Conservation (phyloP, 2,888 invertebrate genomes). For the Aethes cnicana region DNA sequence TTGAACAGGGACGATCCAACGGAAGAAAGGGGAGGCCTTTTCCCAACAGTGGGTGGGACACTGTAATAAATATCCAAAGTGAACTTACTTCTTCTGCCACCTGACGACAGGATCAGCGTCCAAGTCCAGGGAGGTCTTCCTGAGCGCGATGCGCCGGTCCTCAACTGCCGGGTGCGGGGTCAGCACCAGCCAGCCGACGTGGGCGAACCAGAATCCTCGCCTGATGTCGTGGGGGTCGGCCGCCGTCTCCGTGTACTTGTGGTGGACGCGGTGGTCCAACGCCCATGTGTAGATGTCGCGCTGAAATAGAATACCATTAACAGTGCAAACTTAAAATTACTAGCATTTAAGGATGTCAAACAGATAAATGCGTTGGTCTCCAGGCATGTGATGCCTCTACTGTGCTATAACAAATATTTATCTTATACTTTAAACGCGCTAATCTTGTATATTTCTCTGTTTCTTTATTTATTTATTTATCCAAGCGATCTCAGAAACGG, state of each 20-base stretch:
- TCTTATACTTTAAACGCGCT: too few relatives aligned
- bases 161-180: constrained; percentile 92
- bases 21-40: too few relatives aligned
- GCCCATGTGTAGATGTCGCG: constrained; percentile 93
- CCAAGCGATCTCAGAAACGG: too few relatives aligned
- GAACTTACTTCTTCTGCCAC: constrained; percentile 86
- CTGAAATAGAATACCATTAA: constrained; percentile 65
- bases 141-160: constrained; percentile 82
- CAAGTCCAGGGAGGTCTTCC: constrained; percentile 86
- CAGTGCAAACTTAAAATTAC: too few relatives aligned
- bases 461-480: too few relatives aligned
- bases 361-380: too few relatives aligned
- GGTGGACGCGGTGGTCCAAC: constrained; percentile 93
- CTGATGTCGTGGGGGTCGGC: constrained; percentile 93
- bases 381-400: too few relatives aligned
- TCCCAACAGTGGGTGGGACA: too few relatives aligned
- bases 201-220: constrained; percentile 94
- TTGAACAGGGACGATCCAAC: too few relatives aligned
- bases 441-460: too few relatives aligned
- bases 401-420: too few relatives aligned
- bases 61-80: background rate
- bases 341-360: too few relatives aligned
- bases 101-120: constrained; percentile 88
- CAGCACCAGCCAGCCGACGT: constrained; percentile 94
- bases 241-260: constrained; percentile 93